A percentile compares a stretch with the other conserved stretches of the same genome.
These are phyloP conservation scores for Platichthys flesus DNA, from an alignment of 2,113 vertebrate genomes.

Conservation along the genomic window DNA sequence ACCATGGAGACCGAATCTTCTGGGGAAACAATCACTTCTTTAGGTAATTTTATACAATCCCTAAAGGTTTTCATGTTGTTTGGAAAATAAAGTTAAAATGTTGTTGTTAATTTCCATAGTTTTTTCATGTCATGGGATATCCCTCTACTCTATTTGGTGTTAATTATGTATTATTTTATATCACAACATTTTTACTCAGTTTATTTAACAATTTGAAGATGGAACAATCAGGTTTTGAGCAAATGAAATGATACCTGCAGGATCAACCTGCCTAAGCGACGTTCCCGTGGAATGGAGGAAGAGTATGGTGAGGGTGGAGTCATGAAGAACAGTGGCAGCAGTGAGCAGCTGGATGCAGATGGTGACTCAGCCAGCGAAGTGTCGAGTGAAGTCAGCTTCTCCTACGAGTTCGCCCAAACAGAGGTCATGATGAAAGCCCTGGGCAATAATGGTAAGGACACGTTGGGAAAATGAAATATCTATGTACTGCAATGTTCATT, in stretches of 20 bases:
- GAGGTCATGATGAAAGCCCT: constrained; percentile 98
- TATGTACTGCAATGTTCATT: background rate
- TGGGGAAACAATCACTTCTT: constrained; percentile 99
- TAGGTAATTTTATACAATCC: constrained; percentile 80
- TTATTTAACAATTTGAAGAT: background rate
- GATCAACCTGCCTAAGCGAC: constrained; percentile 93
- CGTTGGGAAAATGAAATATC: background rate
- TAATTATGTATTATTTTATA: background rate
- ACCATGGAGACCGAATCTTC: constrained; percentile 96
- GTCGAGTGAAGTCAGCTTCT: constrained; percentile 95
- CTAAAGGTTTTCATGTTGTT: background rate
- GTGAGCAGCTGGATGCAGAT: constrained; percentile 91
- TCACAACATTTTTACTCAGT: background rate
- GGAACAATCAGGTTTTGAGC: background rate
- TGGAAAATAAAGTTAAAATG: background rate
- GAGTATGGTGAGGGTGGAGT: constrained; percentile 83
- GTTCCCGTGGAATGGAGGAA: constrained; percentile 80
- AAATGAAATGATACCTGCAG: constrained; percentile 79
- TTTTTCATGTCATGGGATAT: background rate
- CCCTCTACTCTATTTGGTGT: background rate
- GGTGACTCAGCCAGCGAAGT: constrained; percentile 94
- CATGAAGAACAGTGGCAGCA: constrained; percentile 86
- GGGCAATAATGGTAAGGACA: constrained; percentile 87
- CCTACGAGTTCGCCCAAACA: constrained; percentile 97
- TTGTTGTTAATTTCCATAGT: background rate